These are phyloP conservation scores for Conger conger DNA, from an alignment of 2,113 vertebrate genomes.

Conservation along the genomic window DNA sequence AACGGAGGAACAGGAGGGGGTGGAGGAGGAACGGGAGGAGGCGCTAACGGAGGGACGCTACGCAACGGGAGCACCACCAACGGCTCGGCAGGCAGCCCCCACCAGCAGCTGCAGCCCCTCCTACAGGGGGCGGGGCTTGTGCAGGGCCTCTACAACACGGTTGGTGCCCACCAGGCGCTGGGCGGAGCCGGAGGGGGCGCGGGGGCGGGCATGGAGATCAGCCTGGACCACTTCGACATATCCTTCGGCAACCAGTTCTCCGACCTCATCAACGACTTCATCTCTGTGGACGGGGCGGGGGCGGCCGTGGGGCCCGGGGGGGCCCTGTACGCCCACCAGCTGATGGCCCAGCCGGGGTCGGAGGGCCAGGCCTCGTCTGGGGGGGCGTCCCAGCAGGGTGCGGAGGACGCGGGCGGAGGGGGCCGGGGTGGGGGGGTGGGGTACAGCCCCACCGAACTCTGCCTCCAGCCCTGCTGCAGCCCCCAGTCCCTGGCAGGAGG, in stretches of 20 bases:
- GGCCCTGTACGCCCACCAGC: constrained; percentile 78
- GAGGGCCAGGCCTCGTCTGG: constrained; percentile 71
- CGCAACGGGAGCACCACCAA: constrained; percentile 76
- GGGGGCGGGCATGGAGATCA: constrained; percentile 85
- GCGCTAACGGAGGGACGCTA: constrained; percentile 53
- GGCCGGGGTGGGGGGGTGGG: constrained; percentile 58
- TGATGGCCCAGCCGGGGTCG: constrained; percentile 66
- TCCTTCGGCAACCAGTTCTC: constrained; percentile 98
- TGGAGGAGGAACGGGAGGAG: constrained; percentile 30
- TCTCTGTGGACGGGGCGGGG: constrained; percentile 88
- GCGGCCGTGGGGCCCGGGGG: constrained; percentile 59
- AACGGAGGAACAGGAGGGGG: constrained; percentile 39
- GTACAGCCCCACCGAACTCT: constrained; percentile 81
- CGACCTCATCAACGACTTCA: constrained; percentile 98
- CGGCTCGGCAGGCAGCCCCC: constrained; percentile 49
- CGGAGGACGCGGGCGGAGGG: constrained; percentile 75
- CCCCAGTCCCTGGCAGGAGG: constrained; percentile 67
- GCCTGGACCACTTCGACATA: constrained; percentile 95
- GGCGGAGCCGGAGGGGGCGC: constrained; percentile 66
- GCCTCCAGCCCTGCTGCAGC: constrained; percentile 80
- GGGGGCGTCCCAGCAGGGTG: constrained; percentile 57
- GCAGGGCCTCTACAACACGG: constrained; percentile 82
- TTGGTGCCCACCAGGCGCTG: constrained; percentile 79
- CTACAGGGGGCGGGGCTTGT: constrained; percentile 81
- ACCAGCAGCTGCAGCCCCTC: constrained; percentile 66